Percentiles rank a stretch among this genome's conserved stretches.
phyloP scores from a whole-genome alignment of 2,888 invertebrate species.

The Drosophila ustulata region DNA sequence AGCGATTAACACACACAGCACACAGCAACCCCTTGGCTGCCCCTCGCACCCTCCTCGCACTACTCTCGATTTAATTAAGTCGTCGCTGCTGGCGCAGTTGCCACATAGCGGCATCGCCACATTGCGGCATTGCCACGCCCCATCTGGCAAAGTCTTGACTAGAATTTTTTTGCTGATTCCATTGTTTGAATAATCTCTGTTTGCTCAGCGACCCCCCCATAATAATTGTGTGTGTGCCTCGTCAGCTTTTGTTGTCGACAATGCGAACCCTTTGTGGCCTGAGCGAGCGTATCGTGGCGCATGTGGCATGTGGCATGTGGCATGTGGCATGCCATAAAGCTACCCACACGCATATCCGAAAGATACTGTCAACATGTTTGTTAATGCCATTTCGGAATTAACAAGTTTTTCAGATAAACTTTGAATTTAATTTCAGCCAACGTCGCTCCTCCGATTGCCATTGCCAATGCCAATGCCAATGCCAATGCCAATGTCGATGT shows the following conservation, averaged over 20 bases:
- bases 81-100: constrained; percentile 48
- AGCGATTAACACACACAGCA: constrained; percentile 65
- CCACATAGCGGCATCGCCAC: constrained; percentile 22
- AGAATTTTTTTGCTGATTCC: constrained; percentile 73
- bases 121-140: constrained; percentile 33
- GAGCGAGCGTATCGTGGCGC: constrained; percentile 2
- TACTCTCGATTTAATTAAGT: constrained; percentile 75
- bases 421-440: constrained; percentile 74
- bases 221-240: constrained; percentile 40
- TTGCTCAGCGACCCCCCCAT: constrained; percentile 57
- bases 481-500: neutral
- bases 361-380: constrained; percentile 79
- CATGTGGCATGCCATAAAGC: constrained; percentile 33
- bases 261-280: constrained; percentile 40
- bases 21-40: neutral
- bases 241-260: constrained; percentile 55
- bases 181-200: constrained; percentile 77
- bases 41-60: constrained; percentile 3
- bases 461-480: neutral
- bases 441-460: constrained; percentile 6
- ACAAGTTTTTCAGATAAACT: constrained; percentile 81
- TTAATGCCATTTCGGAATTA: constrained; percentile 77
- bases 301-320: constrained; percentile 15
- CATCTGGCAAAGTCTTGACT: constrained; percentile 26
- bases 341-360: constrained; percentile 42